A percentile compares a stretch with the other conserved stretches of the same genome.
Evolutionary conservation across 2,888 invertebrate genomes (phyloP).

Genomic region (Elmis aenea): DNA sequence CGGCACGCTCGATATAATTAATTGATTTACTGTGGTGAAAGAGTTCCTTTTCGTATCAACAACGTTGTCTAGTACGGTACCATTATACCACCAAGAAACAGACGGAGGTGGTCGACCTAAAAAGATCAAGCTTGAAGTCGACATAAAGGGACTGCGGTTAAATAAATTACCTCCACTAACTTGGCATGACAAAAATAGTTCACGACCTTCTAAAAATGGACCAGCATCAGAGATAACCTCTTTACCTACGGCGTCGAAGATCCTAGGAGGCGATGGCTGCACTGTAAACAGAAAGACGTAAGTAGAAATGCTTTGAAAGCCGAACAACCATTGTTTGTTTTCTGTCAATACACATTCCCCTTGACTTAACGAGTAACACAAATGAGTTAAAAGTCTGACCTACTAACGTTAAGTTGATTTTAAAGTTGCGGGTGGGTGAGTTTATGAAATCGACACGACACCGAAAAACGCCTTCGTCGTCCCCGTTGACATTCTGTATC

Average conservation of each 20-base stretch:
- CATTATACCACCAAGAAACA: conserved; percentile 79
- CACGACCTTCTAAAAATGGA: conserved; percentile 82
- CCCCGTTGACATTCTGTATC: conserved; percentile 64
- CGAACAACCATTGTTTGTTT: too few species aligned
- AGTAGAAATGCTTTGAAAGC: too few species aligned
- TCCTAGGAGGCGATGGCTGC: conserved; percentile 72
- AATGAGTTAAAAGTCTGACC: conserved; percentile 56
- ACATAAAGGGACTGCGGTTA: neutral
- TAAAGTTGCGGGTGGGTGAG: conserved; percentile 82
- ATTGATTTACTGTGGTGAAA: conserved; percentile 65
- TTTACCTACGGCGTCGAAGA: conserved; percentile 77
- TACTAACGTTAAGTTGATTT: conserved; percentile 80
- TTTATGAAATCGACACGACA: conserved; percentile 86
- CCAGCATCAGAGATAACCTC: conserved; percentile 75
- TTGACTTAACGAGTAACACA: too few species aligned
- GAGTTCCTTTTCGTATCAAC: conserved; percentile 63
- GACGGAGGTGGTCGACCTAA: conserved; percentile 76
- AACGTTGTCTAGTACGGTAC: conserved; percentile 65
- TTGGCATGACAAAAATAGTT: conserved; percentile 77
- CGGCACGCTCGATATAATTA: conserved; percentile 67
- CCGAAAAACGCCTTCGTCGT: conserved; percentile 79
- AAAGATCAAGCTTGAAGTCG: conserved; percentile 17
- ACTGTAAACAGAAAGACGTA: conserved; percentile 51
- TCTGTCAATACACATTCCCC: too few species aligned
- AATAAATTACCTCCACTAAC: conserved; percentile 72